Percentiles rank a stretch among this genome's conserved stretches.
Conservation (phyloP, 2,888 invertebrate genomes). For the Phortica magna region DNA sequence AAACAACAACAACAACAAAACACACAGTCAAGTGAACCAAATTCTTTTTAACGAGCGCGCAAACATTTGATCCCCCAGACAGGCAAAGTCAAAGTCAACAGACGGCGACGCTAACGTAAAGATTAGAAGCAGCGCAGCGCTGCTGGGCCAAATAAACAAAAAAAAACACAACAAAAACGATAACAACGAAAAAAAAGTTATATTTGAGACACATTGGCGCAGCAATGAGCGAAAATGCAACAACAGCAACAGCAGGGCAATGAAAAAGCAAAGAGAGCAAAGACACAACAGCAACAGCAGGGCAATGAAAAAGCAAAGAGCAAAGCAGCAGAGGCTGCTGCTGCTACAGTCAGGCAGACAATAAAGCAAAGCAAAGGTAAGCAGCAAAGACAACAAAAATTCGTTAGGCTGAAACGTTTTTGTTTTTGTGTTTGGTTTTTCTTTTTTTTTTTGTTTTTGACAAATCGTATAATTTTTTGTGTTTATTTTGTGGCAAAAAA, state of each 20-base stretch:
- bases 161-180: constrained; percentile 36
- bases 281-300: not conserved
- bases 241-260: not conserved
- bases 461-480: not conserved
- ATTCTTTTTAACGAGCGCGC: constrained; percentile 73
- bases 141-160: not conserved
- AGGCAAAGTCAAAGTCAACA: constrained; percentile 24
- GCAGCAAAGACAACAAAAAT: too few species aligned
- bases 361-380: not conserved
- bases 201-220: constrained; percentile 27
- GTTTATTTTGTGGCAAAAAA: not conserved
- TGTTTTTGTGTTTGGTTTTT: not conserved
- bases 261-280: too few species aligned
- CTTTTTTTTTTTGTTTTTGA: not conserved
- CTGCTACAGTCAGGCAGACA: not conserved
- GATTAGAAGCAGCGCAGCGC: constrained; percentile 5
- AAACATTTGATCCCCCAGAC: constrained; percentile 64
- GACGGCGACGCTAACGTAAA: not conserved
- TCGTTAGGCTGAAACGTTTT: not conserved
- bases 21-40: constrained; percentile 66
- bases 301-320: not conserved
- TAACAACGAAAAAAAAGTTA: constrained; percentile 33
- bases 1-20: constrained; percentile 37
- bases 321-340: not conserved
- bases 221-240: not conserved